These are phyloP conservation scores for Amblyraja radiata DNA, from an alignment of 2,797 vertebrate genomes.

Conservation along the genomic window DNA sequence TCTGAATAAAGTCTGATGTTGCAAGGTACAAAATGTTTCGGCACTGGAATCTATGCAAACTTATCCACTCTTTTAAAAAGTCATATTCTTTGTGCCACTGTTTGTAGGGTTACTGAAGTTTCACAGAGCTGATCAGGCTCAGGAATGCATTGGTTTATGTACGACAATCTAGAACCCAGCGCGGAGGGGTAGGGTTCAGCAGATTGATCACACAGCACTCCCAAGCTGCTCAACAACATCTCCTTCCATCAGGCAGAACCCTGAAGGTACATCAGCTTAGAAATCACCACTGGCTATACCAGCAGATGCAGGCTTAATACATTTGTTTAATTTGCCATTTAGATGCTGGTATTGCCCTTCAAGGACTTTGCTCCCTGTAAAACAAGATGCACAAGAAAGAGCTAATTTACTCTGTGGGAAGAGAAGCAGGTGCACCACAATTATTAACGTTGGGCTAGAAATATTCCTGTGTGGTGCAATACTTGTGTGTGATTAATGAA, in stretches of 20 bases:
- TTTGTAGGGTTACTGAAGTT: constrained; percentile 19
- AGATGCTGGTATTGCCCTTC: no score
- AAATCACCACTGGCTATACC: not conserved
- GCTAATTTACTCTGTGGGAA: not conserved
- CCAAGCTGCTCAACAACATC: not conserved
- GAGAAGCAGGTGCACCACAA: not conserved
- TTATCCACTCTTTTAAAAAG: not conserved
- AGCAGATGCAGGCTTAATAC: not conserved
- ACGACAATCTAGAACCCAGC: not conserved
- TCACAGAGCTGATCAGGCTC: constrained; percentile 31
- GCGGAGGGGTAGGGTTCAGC: constrained; percentile 12
- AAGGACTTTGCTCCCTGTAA: not conserved
- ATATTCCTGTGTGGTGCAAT: no score
- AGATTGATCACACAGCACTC: constrained; percentile 2
- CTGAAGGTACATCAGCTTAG: not conserved
- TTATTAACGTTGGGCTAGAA: not conserved
- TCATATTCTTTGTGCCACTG: not conserved
- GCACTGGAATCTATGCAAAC: not conserved
- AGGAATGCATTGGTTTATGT: constrained; percentile 25
- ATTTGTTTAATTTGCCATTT: not conserved
- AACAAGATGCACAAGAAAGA: not conserved
- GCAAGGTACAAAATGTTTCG: no score
- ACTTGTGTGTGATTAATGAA: no score
- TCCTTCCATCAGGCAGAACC: not conserved
- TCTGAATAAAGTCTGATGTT: not conserved